Conservation (phyloP, 1,140 invertebrate species). For the Panagrolaimus sp. region DNA sequence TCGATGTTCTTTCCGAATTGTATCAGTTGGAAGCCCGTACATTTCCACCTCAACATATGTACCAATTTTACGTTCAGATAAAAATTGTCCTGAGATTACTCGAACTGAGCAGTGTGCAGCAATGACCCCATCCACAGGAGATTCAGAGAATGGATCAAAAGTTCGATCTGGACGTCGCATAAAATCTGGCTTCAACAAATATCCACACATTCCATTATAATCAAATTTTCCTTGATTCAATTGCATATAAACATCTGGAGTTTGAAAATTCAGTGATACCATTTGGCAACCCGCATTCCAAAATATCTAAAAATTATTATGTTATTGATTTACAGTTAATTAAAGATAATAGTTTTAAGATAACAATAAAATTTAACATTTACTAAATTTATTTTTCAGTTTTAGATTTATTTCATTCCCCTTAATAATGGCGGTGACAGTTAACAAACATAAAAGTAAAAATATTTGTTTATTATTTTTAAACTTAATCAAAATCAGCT, state of each 20-base stretch:
- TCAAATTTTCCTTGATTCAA: constrained; percentile 99
- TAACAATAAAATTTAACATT: no score
- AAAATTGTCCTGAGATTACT: constrained; percentile 97
- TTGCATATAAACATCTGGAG: constrained; percentile 97
- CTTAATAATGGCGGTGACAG: no score
- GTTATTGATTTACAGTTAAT: no score
- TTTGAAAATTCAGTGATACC: constrained; percentile 99
- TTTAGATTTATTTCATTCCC: no score
- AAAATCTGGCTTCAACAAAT: constrained; percentile 96
- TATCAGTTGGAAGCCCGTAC: constrained; percentile 98
- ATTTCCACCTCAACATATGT: constrained; percentile 99
- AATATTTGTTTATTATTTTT: no score
- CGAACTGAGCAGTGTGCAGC: constrained; percentile 94
- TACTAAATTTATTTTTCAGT: no score
- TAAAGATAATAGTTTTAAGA: no score
- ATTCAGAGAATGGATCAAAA: constrained; percentile 98
- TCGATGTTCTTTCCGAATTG: constrained; percentile 93
- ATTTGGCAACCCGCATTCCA: constrained; percentile 99
- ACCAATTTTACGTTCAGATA: constrained; percentile 96
- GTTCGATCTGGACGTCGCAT: constrained; percentile 89
- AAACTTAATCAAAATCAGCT: no score
- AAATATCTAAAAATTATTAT: constrained; percentile 67
- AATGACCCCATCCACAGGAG: constrained; percentile 97
- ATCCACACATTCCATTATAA: constrained; percentile 73
- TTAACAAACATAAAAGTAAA: no score